Conservation (phyloP, 2,797 vertebrate species). For the Halcyon smyrnensis region DNA sequence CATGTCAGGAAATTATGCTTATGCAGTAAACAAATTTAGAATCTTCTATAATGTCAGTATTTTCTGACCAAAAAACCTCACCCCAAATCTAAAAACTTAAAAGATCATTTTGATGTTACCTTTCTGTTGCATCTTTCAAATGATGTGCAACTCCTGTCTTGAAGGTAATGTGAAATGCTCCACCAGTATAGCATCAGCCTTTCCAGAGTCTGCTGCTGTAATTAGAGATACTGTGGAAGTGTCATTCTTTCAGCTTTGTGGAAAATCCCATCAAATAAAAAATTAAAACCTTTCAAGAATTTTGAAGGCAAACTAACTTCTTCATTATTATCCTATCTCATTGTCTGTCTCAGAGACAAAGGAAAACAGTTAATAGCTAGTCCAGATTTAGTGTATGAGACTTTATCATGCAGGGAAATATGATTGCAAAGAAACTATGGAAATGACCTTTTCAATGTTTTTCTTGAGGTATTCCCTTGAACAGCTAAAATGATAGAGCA, state of each 20-base stretch:
- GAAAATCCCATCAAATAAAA: neutral
- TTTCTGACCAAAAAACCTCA: neutral
- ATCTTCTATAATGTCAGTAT: neutral
- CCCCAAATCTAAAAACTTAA: accelerated
- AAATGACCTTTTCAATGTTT: slow-evolving; percentile 27
- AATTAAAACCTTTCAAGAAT: neutral
- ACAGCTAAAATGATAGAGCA: neutral
- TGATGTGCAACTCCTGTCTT: neutral
- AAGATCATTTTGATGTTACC: neutral
- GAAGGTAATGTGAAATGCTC: neutral
- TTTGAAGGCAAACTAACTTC: neutral
- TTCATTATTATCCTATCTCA: neutral
- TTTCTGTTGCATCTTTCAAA: neutral
- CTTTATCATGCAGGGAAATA: neutral
- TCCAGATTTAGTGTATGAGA: neutral
- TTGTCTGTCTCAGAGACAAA: neutral
- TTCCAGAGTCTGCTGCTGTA: neutral
- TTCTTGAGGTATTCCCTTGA: neutral
- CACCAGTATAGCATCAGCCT: neutral
- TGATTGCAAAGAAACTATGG: neutral
- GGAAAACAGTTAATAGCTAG: neutral
- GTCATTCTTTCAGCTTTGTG: neutral
- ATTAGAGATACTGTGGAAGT: neutral
- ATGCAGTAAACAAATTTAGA: neutral
- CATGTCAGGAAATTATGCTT: neutral